Conservation (phyloP, 2,113 vertebrate species). For the Passer montanus region DNA sequence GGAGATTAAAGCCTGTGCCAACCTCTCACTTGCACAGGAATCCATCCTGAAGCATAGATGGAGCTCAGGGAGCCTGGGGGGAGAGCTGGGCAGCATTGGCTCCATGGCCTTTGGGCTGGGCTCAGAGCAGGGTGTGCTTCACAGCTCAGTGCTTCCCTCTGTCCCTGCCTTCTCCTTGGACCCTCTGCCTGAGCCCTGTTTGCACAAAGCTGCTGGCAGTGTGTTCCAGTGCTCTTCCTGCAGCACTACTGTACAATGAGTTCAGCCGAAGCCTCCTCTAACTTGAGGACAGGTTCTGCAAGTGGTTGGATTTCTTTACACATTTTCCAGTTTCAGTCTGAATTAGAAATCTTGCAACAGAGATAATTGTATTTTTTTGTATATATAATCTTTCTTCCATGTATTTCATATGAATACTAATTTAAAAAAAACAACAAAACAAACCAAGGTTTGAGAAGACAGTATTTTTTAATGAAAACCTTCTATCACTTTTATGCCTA, state of each 20-base stretch:
- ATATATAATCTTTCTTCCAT: not conserved
- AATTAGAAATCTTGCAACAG: not conserved
- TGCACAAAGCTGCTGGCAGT: not conserved
- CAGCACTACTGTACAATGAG: not conserved
- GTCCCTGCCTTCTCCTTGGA: not conserved
- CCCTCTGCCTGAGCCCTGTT: not conserved
- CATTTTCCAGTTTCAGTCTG: not conserved
- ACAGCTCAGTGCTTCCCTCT: not conserved
- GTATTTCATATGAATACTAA: not conserved
- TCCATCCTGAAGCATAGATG: not conserved
- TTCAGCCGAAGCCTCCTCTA: not conserved
- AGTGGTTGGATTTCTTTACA: not conserved
- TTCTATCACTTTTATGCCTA: not conserved
- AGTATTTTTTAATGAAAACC: not conserved
- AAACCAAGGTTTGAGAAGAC: not conserved
- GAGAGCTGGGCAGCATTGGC: rapidly evolving
- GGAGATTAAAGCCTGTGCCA: not conserved
- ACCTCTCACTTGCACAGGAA: not conserved
- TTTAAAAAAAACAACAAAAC: not conserved
- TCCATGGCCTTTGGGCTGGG: rapidly evolving
- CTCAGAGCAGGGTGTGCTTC: not conserved
- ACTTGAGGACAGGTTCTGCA: not conserved
- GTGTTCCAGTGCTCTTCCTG: not conserved
- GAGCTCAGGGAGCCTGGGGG: not conserved
- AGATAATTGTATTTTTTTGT: not conserved